A percentile compares a stretch with the other conserved stretches of the same genome.
Conservation (phyloP, 2,888 invertebrate species). For the Acleris holmiana region DNA sequence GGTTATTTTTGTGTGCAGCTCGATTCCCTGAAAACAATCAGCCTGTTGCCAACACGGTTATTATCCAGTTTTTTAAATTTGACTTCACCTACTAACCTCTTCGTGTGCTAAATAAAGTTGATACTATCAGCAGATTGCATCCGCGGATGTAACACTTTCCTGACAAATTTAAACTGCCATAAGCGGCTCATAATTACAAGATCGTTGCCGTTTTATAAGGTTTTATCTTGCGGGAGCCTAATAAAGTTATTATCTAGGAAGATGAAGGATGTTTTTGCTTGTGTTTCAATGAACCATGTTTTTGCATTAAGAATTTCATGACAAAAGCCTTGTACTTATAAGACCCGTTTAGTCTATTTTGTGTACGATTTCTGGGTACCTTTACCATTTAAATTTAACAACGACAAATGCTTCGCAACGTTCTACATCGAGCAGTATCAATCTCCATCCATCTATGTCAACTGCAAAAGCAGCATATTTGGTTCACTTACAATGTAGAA, state of each 20-base stretch:
- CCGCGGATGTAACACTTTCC: conserved; percentile 25
- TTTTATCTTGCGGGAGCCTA: conserved; percentile 24
- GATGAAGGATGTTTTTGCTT: background rate
- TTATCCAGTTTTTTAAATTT: conserved; percentile 20
- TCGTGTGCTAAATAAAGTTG: conserved; percentile 25
- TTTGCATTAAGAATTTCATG: no score
- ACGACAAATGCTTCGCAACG: no score
- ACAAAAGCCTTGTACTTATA: no score
- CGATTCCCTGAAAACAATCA: conserved; percentile 25
- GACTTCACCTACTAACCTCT: conserved; percentile 35
- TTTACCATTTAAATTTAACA: no score
- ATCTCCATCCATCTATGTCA: no score
- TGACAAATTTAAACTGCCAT: conserved; percentile 31
- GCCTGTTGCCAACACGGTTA: conserved; percentile 21
- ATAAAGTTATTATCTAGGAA: conserved; percentile 23
- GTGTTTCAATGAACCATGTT: background rate
- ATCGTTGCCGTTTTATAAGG: conserved; percentile 21
- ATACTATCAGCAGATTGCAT: conserved; percentile 25
- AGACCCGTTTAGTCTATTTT: no score
- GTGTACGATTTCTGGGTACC: no score
- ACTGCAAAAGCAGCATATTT: no score
- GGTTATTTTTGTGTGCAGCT: no score
- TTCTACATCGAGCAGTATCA: no score
- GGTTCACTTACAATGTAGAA: no score
- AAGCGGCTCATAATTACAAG: conserved; percentile 26